Evolutionary conservation across 1,140 invertebrate genomes (phyloP), one percentile per base, ranked within the genome.

Genomic region (Brachionus calyciflorus): DNA sequence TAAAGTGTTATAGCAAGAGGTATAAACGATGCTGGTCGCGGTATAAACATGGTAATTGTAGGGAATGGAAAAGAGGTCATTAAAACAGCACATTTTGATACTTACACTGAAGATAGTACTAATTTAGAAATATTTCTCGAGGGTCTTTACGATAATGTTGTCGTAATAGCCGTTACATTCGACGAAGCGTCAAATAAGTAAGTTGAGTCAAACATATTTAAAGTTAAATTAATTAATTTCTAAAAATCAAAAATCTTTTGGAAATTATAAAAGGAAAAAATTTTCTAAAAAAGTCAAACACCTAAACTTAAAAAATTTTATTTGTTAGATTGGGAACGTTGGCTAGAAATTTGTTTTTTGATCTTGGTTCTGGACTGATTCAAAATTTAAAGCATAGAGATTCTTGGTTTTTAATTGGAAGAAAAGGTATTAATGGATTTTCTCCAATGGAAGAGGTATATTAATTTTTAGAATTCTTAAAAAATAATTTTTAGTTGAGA

Each of bases 351-450:
- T 76, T 86, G 10, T 80, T 87, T 28, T 84, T 84, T 79, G 80
- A 85, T 37, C 77, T 87, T 78, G 88, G 88, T 2, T 88, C 87
- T 80, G 85, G 85, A 41, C 82, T 84, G 79, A 86, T 88, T 49
- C 87, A 88, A 81, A 88, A 88, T 78, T 81, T 89, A 0, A 85
- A 84, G 55, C 88, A 87, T 79, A 81, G 88, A 53, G 87, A 87
- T 60, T 84, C 87, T 49, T 89, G 88, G 88, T 88, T 85, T 78
- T 87, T 89, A 81, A 82, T 88, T 10, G 86, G 87, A 9, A 87
- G 88, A 76, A 88, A 87, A 80, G 86, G 87, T 4, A 86, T 88
- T 17, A 78, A 82, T 24, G 88, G 88, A 3, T 88, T 88, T 78
- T 85, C 87, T 1, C 83, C 84, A 3, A 82, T 85, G 78, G 88